Evolutionary conservation across 1,140 invertebrate species (phyloP).

Genomic region (Orchesella cincta): DNA sequence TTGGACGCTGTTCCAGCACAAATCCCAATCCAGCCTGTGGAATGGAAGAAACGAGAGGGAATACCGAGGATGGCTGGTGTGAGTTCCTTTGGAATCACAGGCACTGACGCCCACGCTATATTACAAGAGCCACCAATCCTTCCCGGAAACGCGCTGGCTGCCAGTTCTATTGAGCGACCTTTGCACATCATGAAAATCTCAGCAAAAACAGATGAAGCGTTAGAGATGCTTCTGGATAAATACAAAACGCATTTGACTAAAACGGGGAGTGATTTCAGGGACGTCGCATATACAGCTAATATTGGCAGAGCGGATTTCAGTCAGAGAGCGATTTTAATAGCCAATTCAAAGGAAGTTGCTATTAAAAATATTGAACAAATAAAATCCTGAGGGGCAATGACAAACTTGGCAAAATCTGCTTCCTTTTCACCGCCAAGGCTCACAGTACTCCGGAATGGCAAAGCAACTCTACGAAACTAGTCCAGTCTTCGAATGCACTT

Average conservation of each 20-base stretch:
- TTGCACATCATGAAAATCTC: constrained; percentile 32
- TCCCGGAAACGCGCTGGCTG: too few relatives aligned
- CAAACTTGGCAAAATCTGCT: constrained; percentile 26
- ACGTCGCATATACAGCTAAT: constrained; percentile 37
- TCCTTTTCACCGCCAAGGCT: constrained; percentile 44
- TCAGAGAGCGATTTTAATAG: constrained; percentile 27
- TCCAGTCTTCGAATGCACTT: constrained; percentile 27
- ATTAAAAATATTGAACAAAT: constrained; percentile 15
- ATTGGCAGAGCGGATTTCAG: constrained; percentile 38
- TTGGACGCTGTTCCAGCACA: not conserved
- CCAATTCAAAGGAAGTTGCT: constrained; percentile 13
- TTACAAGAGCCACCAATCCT: constrained; percentile 32
- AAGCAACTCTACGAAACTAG: constrained; percentile 33
- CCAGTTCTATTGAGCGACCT: not conserved
- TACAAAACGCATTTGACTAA: constrained; percentile 8
- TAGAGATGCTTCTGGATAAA: not conserved
- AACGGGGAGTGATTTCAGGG: not conserved
- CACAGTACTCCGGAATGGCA: constrained; percentile 42
- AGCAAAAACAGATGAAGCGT: constrained; percentile 31
- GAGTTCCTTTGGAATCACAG: constrained; percentile 44
- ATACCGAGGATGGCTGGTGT: constrained; percentile 1
- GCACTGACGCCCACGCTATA: constrained; percentile 42
- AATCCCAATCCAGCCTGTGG: not conserved
- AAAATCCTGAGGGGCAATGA: not conserved
- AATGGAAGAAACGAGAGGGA: not conserved